These are phyloP conservation scores for Montipora foliosa DNA, from an alignment of 64 coral and sea anemone species.

Conservation along the genomic window DNA sequence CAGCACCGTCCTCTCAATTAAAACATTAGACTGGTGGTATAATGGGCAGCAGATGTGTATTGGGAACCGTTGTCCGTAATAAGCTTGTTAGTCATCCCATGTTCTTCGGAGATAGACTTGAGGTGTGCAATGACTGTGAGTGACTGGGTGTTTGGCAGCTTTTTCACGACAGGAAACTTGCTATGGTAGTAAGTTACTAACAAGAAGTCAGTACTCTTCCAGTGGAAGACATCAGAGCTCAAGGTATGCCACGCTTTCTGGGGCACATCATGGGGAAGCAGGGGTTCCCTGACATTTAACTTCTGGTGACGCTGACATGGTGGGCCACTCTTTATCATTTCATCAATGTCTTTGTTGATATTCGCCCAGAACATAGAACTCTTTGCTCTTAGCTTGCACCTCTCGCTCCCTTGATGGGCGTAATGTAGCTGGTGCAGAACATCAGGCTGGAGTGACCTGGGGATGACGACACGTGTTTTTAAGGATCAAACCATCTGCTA, in stretches of 20 bases:
- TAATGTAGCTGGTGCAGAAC: not conserved
- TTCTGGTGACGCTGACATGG: not conserved
- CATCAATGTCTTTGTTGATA: no score
- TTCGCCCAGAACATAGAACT: no score
- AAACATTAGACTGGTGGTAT: conserved; percentile 26
- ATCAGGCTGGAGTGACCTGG: conserved; percentile 11
- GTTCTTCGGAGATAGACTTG: conserved; percentile 9
- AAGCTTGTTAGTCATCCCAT: not conserved
- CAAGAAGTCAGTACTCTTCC: conserved; percentile 41
- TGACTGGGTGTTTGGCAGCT: conserved; percentile 5
- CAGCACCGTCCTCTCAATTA: conserved; percentile 46
- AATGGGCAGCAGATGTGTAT: not conserved
- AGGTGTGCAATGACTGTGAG: not conserved
- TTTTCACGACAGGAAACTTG: conserved; percentile 37
- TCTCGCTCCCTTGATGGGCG: no score
- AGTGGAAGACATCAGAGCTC: conserved; percentile 44
- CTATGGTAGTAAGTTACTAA: conserved; percentile 47
- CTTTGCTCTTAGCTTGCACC: no score
- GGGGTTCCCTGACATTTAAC: no score
- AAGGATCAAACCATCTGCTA: conserved; percentile 34
- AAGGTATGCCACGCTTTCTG: conserved; percentile 51
- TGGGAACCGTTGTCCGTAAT: not conserved
- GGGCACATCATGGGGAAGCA: no score
- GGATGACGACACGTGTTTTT: not conserved
- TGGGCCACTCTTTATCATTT: not conserved